Base-by-base conservation (phyloP, 1,140 invertebrate species). In the Drosophila prosaltans region DNA sequence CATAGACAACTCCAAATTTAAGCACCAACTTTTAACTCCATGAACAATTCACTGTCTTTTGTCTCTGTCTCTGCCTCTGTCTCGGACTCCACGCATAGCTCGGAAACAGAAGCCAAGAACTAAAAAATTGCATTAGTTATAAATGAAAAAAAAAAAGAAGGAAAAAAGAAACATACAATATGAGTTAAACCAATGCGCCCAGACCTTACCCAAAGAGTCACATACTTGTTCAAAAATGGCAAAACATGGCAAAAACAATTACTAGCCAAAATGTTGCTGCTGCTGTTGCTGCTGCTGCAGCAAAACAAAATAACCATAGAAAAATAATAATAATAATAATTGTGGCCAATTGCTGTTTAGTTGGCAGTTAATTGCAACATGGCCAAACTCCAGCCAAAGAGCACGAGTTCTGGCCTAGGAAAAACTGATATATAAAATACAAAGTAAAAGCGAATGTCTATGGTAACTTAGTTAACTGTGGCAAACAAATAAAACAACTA, bases 181-280 rank as follows among this genome's bases (percentile, higher is more conserved):
- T 26, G 64, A 68, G 63, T 65, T 57, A 68, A 78, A 79, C 68
- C 65, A 43, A 40, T 62, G n/a, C 61, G 16, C n/a, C 39, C n/a
- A 59, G 32, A 39, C 28, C 63, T 39, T 24, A 65, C 16, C 61
- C 68, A 48, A 67, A 77, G 66, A 77, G 66, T 77, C 73, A 77
- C 74, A 77, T 77, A 77, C 76, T 60, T 60, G 73, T 66, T 58
- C 74, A 78, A 65, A 77, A 77, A 77, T 78, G 74, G 68, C 82
- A 78, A 88, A 88, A 88, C 83, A 88, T 88, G 83, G 84, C 80
- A 80, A 83, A 89, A 89, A 88, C 83, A 88, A 89, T 88, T 88
- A 88, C 83, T 77, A 24, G 45, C 45, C 45, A 51, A 74, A 88
- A 89, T 65, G 73, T 65, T 78, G 61, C 81, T 64, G 66, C 55